phyloP scores from a whole-genome alignment of 2,113 vertebrate species.

The Macquaria ambigua region DNA sequence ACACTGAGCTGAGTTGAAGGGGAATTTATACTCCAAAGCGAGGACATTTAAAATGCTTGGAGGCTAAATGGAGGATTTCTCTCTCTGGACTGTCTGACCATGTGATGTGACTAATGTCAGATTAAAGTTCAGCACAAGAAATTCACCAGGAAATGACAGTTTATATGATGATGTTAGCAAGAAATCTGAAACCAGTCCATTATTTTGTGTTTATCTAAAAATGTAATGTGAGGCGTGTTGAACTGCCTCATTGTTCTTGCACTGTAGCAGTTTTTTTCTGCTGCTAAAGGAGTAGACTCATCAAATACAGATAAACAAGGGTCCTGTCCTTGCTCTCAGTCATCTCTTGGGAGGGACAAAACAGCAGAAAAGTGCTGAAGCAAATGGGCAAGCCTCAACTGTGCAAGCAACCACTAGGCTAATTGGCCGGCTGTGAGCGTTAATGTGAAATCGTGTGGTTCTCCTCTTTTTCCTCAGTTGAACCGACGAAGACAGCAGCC shows the following conservation, averaged over 20 bases:
- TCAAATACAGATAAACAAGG: conserved; percentile 47
- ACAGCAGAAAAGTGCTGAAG: conserved; percentile 38
- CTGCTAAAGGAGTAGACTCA: conserved; percentile 24
- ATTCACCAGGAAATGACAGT: not conserved
- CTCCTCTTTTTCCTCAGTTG: conserved; percentile 53
- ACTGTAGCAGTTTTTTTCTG: not conserved
- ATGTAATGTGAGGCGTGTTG: not conserved
- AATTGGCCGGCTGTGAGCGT: conserved; percentile 64
- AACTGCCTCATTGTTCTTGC: conserved; percentile 19
- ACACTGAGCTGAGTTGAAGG: conserved; percentile 20
- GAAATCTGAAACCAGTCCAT: conserved; percentile 20
- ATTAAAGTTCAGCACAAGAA: conserved; percentile 11
- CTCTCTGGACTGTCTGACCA: not conserved
- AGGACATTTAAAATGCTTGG: conserved; percentile 25
- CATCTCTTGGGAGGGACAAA: conserved; percentile 45
- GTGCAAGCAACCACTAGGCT: conserved; percentile 49
- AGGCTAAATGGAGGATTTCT: conserved; percentile 42
- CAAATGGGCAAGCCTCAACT: conserved; percentile 34
- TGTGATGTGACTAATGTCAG: conserved; percentile 15
- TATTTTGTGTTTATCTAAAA: conserved; percentile 11
- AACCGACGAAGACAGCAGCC: conserved; percentile 21
- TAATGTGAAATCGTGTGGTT: conserved; percentile 59
- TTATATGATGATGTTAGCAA: not conserved
- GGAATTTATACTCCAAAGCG: conserved; percentile 20
- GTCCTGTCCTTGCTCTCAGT: conserved; percentile 48